Evolutionary conservation across 2,888 invertebrate genomes (phyloP).

Genomic region (Pseudococcus jackbeardsleyi): DNA sequence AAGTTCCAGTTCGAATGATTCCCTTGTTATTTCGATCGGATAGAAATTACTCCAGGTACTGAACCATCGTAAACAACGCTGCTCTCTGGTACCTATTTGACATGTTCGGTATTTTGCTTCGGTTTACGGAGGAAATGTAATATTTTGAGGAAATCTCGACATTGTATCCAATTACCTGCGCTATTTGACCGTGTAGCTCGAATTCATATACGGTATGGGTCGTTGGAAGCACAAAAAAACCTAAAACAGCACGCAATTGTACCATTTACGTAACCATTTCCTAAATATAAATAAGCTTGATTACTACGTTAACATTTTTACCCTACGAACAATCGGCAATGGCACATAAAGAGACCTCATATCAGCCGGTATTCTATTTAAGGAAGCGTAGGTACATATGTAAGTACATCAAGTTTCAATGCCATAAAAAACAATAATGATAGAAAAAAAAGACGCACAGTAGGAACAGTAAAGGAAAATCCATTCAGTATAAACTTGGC

Average conservation of each 20-base stretch:
- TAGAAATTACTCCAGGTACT: slow-evolving; percentile 17
- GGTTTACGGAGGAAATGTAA: neutral
- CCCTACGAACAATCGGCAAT: neutral
- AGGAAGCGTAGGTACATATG: neutral
- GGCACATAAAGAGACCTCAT: neutral
- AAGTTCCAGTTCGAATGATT: neutral
- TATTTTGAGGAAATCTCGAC: slow-evolving; percentile 7
- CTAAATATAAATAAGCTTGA: neutral
- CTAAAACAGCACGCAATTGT: slow-evolving; percentile 1
- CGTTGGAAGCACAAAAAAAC: neutral
- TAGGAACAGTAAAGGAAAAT: neutral
- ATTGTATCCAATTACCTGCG: neutral
- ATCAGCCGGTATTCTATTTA: slow-evolving; percentile 8
- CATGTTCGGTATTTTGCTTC: neutral
- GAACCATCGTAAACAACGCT: neutral
- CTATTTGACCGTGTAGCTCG: slow-evolving; percentile 12
- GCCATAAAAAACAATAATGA: slow-evolving; percentile 15
- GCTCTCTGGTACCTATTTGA: neutral
- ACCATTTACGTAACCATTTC: neutral
- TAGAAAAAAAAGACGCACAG: neutral
- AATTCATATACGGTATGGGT: neutral
- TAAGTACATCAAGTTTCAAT: neutral
- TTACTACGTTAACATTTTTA: neutral
- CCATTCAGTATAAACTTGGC: slow-evolving; percentile 10
- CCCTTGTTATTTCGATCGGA: neutral